Conservation (phyloP, 2,888 invertebrate species). For the Cabera pusaria region DNA sequence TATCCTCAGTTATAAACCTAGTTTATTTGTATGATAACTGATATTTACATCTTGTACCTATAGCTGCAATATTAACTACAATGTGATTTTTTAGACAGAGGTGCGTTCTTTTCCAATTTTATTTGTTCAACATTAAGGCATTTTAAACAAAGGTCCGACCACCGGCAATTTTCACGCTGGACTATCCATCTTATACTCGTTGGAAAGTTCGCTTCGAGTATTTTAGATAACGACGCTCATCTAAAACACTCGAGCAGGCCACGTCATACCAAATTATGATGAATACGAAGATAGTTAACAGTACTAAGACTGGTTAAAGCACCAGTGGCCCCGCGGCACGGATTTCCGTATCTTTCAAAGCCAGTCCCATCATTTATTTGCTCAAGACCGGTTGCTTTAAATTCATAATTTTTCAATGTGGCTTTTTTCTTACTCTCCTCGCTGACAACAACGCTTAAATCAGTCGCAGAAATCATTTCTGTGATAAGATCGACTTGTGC, state of each 20-base stretch:
- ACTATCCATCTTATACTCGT: constrained; percentile 47
- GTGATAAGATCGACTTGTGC: constrained; percentile 72
- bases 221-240: constrained; percentile 70
- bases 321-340: constrained; percentile 39
- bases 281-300: constrained; percentile 72
- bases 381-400: constrained; percentile 52
- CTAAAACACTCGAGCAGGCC: constrained; percentile 73
- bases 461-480: too few relatives aligned
- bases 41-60: too few relatives aligned
- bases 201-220: constrained; percentile 38
- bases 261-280: constrained; percentile 77
- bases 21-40: too few relatives aligned
- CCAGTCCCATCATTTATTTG: constrained; percentile 59
- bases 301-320: constrained; percentile 4
- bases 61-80: too few relatives aligned
- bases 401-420: constrained; percentile 70
- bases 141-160: constrained; percentile 15
- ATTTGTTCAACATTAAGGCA: background rate
- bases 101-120: background rate
- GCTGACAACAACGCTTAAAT: constrained; percentile 79
- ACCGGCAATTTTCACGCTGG: constrained; percentile 48
- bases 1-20: too few relatives aligned
- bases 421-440: constrained; percentile 53
- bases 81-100: too few relatives aligned
- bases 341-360: constrained; percentile 49